Base-by-base conservation (phyloP, 2,888 invertebrate species). In the Abscondita cerata region DNA sequence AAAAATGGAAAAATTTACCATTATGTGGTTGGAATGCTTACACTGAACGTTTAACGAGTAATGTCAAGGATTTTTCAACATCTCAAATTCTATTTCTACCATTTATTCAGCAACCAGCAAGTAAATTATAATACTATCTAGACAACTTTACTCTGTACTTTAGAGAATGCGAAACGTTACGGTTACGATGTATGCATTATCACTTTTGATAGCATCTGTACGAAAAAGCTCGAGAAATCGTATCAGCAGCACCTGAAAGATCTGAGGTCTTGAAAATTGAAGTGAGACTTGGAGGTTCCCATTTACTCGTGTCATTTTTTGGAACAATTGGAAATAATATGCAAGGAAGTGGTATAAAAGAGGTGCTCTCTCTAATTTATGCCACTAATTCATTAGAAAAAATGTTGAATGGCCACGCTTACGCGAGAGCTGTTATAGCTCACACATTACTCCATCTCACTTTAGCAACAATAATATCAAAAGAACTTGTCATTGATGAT, bases 31-130 rank as follows among this genome's bases (percentile, higher is more conserved):
- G 15, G 41, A 41, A 36, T 36, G 36, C 2, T 36, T 36, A 36
- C 36, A 36, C 11, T 36, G 36, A 36, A 36, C 12, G 36, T 25
- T 25, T 25, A 25, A 25, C 25, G 25, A 25, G 25, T 25, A 25
- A 25, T 25, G 6, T 25, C 25, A 25, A 4, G 25, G 6, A 25
- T 25, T 25, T 25, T 36, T 36, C 36, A 11, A 36, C 4, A 36
- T 36, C 36, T 36, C 36, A 36, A 36, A 36, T 36, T 36, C 4
- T 36, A 36, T 36, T 36, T 9, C 11, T 9, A 41, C 41, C 41
- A 41, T 41, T 41, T 16, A 41, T 41, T 41, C 41, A 41, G 41
- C 41, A 41, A 15, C 41, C 36, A 36, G 36, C 36, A 36, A 36
- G 25, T 25, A 25, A n/a, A 25, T 6, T 25, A 6, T 25, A 25